phyloP scores from a whole-genome alignment of 2,797 vertebrate species.

The Hylomyscus alleni region DNA sequence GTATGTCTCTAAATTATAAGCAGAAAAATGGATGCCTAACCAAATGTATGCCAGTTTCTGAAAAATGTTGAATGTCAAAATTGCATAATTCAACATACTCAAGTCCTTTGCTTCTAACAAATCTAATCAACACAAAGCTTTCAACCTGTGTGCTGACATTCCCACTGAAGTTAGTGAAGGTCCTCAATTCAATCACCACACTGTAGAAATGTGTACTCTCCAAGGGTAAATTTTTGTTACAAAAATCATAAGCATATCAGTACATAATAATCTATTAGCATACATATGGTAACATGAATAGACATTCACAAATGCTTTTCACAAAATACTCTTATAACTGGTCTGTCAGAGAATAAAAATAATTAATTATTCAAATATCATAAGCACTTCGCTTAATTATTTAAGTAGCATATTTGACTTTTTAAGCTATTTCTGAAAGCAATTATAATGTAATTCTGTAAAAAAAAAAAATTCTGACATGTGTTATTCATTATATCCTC shows the following conservation, averaged over 20 bases:
- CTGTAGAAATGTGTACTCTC: neutral
- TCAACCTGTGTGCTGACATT: slow-evolving; percentile 18
- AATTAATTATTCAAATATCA: slow-evolving; percentile 36
- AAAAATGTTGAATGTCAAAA: slow-evolving; percentile 27
- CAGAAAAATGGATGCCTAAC: neutral
- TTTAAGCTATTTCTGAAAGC: slow-evolving; percentile 11
- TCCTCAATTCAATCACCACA: neutral
- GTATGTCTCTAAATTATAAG: neutral
- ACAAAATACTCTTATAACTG: slow-evolving; percentile 21
- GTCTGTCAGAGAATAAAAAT: neutral
- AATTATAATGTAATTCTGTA: neutral
- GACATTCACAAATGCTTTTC: neutral
- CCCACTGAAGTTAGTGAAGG: neutral
- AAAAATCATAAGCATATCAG: slow-evolving; percentile 23
- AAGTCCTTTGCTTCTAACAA: slow-evolving; percentile 42
- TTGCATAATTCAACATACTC: neutral
- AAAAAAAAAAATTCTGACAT: neutral
- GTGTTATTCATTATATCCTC: neutral
- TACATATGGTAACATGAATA: neutral
- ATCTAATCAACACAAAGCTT: slow-evolving; percentile 36
- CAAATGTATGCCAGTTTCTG: slow-evolving; percentile 7
- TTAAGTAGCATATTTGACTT: neutral
- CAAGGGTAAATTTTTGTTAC: neutral
- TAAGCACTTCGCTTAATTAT: neutral
- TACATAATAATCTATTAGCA: neutral